Conservation (phyloP, 2,888 invertebrate species). For the Trypoxylon attenuatum region DNA sequence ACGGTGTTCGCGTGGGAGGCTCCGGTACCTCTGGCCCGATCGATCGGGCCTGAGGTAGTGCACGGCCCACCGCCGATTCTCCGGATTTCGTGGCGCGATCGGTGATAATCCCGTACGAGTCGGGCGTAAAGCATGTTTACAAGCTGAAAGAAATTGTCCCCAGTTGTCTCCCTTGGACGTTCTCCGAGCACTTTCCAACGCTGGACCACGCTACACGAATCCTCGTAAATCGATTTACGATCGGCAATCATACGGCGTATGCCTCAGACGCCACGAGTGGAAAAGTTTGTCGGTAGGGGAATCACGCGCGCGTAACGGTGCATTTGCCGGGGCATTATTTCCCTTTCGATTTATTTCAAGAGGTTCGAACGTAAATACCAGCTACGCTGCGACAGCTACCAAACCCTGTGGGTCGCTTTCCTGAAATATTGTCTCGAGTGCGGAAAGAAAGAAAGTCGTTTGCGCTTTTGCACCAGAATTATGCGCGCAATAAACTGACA, state of each 20-base stretch:
- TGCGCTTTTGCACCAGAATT: neutral
- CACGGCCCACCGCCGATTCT: slow-evolving; percentile 19
- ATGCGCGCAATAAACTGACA: neutral
- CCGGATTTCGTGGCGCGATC: slow-evolving; percentile 10
- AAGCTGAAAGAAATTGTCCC: too few relatives aligned
- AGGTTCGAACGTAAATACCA: neutral
- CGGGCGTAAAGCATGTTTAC: slow-evolving; percentile 7
- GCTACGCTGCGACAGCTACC: neutral
- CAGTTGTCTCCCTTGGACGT: neutral
- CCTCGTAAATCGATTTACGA: slow-evolving; percentile 31
- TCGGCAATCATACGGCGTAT: neutral
- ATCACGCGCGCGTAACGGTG: neutral
- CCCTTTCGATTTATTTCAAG: neutral
- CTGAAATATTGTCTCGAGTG: neutral
- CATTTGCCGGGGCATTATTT: neutral
- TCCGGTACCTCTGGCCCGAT: slow-evolving; percentile 15
- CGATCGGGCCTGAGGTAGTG: slow-evolving; percentile 8
- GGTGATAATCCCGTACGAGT: slow-evolving; percentile 27
- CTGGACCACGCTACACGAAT: slow-evolving; percentile 26
- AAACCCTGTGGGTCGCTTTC: neutral
- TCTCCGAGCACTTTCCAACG: slow-evolving; percentile 19
- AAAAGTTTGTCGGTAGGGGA: neutral
- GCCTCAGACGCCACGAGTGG: slow-evolving; percentile 13
- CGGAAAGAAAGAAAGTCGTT: neutral
- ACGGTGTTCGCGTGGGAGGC: slow-evolving; percentile 35